phyloP scores from a whole-genome alignment of 2,888 invertebrate genomes.

The Limnephilus marmoratus region DNA sequence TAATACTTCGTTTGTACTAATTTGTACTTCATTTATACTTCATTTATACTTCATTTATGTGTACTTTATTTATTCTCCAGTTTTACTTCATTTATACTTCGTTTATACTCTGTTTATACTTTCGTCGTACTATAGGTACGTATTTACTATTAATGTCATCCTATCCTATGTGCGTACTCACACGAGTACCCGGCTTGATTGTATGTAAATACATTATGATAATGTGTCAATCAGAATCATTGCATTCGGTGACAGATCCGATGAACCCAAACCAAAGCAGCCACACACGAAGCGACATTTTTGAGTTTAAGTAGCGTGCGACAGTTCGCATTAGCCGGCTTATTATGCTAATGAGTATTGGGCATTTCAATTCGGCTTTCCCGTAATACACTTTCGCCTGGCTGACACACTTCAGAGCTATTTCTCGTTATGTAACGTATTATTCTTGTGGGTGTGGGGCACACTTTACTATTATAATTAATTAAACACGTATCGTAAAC shows the following conservation, averaged over 20 bases:
- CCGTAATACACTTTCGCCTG: conserved; percentile 13
- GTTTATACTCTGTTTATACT: no score
- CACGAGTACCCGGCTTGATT: neutral
- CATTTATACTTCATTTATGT: neutral
- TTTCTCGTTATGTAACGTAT: neutral
- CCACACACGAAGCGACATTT: neutral
- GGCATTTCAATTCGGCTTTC: conserved; percentile 13
- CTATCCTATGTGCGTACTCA: neutral
- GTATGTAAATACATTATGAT: neutral
- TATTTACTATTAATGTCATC: neutral
- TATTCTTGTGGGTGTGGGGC: conserved; percentile 15
- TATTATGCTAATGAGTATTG: conserved; percentile 12
- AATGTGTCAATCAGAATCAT: neutral
- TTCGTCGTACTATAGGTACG: neutral
- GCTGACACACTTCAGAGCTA: neutral
- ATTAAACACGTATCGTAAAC: conserved; percentile 3
- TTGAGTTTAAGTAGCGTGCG: neutral
- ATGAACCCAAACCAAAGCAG: neutral
- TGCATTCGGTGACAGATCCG: neutral
- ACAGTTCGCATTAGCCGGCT: neutral
- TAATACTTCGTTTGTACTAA: no score
- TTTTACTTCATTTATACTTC: neutral
- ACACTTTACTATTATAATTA: conserved; percentile 12
- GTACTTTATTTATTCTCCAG: no score
- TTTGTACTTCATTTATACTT: no score